A percentile compares a stretch with the other conserved stretches of the same genome.
Conservation (phyloP, 2,888 invertebrate species). For the Phorcus lineatus region DNA sequence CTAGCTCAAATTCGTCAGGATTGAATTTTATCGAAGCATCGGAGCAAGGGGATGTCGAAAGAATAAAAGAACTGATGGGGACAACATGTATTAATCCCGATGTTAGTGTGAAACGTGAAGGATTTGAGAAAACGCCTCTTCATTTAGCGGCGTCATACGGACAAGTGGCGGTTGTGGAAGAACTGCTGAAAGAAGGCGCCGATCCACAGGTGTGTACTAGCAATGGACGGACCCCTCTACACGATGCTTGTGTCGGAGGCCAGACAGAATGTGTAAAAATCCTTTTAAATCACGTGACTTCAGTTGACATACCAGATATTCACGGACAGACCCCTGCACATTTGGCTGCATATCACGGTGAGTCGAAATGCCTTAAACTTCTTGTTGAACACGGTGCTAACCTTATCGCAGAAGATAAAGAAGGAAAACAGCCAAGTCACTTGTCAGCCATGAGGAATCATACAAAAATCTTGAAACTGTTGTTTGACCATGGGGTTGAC, state of each 20-base stretch:
- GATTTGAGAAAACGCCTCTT: slow-evolving; percentile 62
- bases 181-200: slow-evolving; percentile 67
- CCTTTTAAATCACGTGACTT: slow-evolving; percentile 62
- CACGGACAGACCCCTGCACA: slow-evolving; percentile 72
- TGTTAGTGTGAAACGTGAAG: slow-evolving; percentile 46
- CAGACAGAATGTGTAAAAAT: slow-evolving; percentile 62
- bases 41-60: slow-evolving; percentile 49
- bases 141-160: slow-evolving; percentile 72
- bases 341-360: slow-evolving; percentile 72
- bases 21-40: too few species aligned
- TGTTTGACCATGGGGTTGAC: slow-evolving; percentile 71
- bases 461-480: slow-evolving; percentile 62
- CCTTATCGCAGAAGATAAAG: slow-evolving; percentile 63
- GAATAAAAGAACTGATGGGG: slow-evolving; percentile 48
- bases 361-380: slow-evolving; percentile 65
- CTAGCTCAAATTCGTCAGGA: too few species aligned
- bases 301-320: slow-evolving; percentile 65
- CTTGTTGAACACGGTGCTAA: slow-evolving; percentile 69
- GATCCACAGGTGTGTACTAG: slow-evolving; percentile 60
- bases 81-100: slow-evolving; percentile 47
- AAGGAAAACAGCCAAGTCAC: slow-evolving; percentile 70
- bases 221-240: slow-evolving; percentile 69
- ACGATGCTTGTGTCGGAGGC: slow-evolving; percentile 73
- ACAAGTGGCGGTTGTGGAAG: slow-evolving; percentile 64
- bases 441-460: slow-evolving; percentile 73